Evolutionary conservation across 2,797 vertebrate species (phyloP), one percentile per base, ranked within the genome.

Genomic region (Cetoscarus ocellatus): DNA sequence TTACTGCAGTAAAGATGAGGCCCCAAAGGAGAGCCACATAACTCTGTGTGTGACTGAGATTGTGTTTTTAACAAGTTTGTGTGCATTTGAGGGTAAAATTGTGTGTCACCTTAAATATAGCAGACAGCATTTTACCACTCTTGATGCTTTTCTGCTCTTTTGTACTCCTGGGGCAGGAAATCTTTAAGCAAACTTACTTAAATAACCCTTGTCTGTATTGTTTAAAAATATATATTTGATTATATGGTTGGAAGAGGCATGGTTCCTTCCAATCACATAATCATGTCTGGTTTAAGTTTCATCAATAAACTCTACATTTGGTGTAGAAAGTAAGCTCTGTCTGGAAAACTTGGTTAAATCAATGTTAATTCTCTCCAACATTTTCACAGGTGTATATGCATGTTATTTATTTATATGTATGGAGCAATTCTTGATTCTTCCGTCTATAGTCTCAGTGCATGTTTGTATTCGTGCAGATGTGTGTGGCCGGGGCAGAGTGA

Each of bases 1-100:
- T 62, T 81, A 81, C 84, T 40, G 55, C 63, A 64, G 48, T 83
- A 74, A 83, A 79, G 49, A 73, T 74, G 77, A 59, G 66, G 49
- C 69, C 53, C 67, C 49, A 44, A 57, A 48, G 59, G 61, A 77
- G 8, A 1, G 49, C 19, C 8, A 27, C n/a, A 61, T 71, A 63
- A 40, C 43, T 56, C 15, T 36, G 10, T 52, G 18, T 44, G 51
- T 58, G 36, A 54, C 52, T 39, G 1, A 39, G 36, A 51, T 13
- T 64, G 43, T 52, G 48, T 57, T 65, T 66, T 57, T 64, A 57
- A 58, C 69, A 51, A 48, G 63, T 42, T 9, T 35, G 17, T 11
- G 40, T 67, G 50, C 3, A 3, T 51, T 27, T 27, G 4, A 27
- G 27, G 27, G 27, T 27, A 4, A 27, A 27, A 27, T 27, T 27